Conservation (phyloP, 2,113 vertebrate genomes). For the Agapornis roseicollis region DNA sequence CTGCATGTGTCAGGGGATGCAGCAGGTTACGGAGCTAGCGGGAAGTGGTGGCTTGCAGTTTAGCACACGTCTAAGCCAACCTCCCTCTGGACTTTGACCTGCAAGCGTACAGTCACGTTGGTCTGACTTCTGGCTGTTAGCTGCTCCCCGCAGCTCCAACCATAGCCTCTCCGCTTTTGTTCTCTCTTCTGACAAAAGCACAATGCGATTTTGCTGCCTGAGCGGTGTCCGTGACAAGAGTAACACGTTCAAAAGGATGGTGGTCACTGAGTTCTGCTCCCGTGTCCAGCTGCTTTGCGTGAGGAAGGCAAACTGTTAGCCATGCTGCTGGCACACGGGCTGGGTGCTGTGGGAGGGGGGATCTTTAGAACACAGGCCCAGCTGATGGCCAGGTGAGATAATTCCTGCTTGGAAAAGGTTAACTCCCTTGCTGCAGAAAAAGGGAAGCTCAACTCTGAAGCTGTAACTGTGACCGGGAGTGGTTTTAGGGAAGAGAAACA, state of each 20-base stretch:
- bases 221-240: not conserved
- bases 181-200: not conserved
- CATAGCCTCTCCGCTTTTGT: not conserved
- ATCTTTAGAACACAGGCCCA: not conserved
- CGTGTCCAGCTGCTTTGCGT: not conserved
- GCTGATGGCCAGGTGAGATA: not conserved
- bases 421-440: not conserved
- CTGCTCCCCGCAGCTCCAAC: not conserved
- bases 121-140: not conserved
- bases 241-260: accelerated
- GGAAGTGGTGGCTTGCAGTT: not conserved
- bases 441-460: not conserved
- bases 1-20: accelerated
- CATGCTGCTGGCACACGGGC: accelerated
- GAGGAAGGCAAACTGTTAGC: not conserved
- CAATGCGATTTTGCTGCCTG: not conserved
- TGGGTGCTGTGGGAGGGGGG: not conserved
- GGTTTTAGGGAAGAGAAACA: not conserved
- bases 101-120: not conserved
- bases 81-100: conserved; percentile 2
- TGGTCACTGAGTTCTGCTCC: not conserved
- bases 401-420: not conserved
- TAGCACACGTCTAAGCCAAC: not conserved
- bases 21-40: not conserved
- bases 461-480: not conserved